phyloP scores from a whole-genome alignment of 2,113 vertebrate species.

The Axis porcinus region DNA sequence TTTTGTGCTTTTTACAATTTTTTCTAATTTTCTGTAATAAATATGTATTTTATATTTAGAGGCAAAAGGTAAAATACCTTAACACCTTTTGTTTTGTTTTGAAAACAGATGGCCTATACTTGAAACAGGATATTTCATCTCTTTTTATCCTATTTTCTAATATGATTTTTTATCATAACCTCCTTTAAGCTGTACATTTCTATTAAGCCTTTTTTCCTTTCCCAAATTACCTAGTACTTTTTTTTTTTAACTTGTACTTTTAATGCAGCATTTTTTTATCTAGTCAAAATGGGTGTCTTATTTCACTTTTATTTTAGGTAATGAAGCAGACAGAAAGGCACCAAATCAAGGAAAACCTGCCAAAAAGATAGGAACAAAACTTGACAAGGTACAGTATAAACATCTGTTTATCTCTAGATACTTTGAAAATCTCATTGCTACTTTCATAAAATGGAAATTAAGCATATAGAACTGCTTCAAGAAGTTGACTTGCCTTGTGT shows the following conservation, averaged over 20 bases:
- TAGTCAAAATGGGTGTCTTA: slow-evolving; percentile 1
- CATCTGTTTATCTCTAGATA: slow-evolving; percentile 12
- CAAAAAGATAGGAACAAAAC: slow-evolving; percentile 54
- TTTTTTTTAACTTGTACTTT: neutral
- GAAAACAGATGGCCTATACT: neutral
- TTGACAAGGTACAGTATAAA: slow-evolving; percentile 24
- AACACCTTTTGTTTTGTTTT: slow-evolving; percentile 16
- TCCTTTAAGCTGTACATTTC: neutral
- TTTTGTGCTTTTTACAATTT: neutral
- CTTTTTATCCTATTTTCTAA: slow-evolving; percentile 3
- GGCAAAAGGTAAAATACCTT: neutral
- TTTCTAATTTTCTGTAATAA: neutral
- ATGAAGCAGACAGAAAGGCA: slow-evolving; percentile 67
- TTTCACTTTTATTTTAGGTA: slow-evolving; percentile 72
- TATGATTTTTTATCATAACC: neutral
- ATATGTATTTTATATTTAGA: neutral
- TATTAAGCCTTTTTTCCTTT: neutral
- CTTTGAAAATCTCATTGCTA: neutral
- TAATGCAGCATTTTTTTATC: neutral
- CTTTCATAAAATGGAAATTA: neutral
- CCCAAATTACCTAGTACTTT: neutral
- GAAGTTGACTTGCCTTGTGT: neutral
- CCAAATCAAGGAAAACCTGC: slow-evolving; percentile 62
- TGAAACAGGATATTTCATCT: neutral
- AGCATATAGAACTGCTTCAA: neutral